These are phyloP conservation scores for Litocranius walleri DNA, from an alignment of 2,113 vertebrate species.

Conservation along the genomic window DNA sequence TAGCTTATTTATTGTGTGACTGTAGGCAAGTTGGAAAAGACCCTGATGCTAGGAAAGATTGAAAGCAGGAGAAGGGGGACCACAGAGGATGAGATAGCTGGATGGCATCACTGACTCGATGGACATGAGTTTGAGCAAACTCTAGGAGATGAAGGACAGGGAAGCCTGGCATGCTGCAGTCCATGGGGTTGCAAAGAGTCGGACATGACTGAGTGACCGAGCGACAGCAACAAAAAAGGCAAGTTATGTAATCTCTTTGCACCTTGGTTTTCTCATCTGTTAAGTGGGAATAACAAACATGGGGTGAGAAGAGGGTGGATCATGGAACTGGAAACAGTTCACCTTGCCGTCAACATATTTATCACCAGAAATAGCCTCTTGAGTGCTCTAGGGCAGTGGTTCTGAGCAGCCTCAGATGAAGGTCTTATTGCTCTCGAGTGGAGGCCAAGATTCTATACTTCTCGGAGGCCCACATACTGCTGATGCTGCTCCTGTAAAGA, in stretches of 20 bases:
- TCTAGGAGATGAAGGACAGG: not conserved
- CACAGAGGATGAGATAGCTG: not conserved
- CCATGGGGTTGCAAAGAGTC: not conserved
- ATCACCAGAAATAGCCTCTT: not conserved
- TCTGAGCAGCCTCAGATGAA: not conserved
- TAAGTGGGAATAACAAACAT: not conserved
- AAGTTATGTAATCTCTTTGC: not conserved
- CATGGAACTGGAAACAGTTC: not conserved
- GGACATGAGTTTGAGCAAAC: not conserved
- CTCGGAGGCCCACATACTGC: too few relatives aligned
- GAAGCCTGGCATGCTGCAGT: not conserved
- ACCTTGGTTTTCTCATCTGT: not conserved
- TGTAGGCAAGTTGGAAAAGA: not conserved
- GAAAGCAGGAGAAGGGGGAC: not conserved
- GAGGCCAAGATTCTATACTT: not conserved
- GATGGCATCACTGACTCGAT: not conserved
- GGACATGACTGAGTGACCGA: not conserved
- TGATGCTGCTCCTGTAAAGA: too few relatives aligned
- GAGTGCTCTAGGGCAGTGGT: not conserved
- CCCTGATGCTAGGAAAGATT: not conserved
- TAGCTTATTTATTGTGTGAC: not conserved
- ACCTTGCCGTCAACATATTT: not conserved
- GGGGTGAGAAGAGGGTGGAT: not conserved
- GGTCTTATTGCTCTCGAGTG: not conserved
- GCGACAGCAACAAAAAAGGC: too few relatives aligned